A percentile compares a stretch with the other conserved stretches of the same genome.
Conservation (phyloP, 2,888 invertebrate species). For the Cheilosia pagana region DNA sequence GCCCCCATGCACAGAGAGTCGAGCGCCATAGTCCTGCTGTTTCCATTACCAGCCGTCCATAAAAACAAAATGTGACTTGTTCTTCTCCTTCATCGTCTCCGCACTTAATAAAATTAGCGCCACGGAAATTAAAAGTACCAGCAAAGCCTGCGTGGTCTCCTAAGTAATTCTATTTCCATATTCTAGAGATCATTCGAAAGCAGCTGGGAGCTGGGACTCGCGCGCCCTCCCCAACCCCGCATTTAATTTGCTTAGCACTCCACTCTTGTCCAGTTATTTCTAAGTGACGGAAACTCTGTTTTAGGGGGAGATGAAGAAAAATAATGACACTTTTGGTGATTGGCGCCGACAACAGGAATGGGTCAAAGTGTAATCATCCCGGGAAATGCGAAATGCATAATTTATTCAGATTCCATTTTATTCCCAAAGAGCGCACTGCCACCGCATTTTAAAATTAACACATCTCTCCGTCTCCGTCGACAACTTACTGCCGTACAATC, state of each 20-base stretch:
- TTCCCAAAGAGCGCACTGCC: conserved; percentile 33
- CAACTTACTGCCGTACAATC: background rate
- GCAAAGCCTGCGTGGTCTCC: conserved; percentile 49
- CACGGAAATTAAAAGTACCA: conserved; percentile 62
- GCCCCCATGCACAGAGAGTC: conserved; percentile 1
- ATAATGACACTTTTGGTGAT: conserved; percentile 38
- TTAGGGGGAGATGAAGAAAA: background rate
- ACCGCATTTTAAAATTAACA: conserved; percentile 27
- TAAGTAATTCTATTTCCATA: conserved; percentile 58
- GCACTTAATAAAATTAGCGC: conserved; percentile 66
- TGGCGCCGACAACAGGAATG: conserved; percentile 6
- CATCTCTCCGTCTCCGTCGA: background rate
- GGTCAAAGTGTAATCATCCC: conserved; percentile 49
- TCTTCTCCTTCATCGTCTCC: conserved; percentile 3
- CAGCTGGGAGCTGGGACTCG: background rate
- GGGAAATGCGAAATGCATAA: conserved; percentile 65
- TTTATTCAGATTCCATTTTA: conserved; percentile 66
- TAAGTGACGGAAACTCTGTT: background rate
- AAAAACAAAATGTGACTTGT: conserved; percentile 16
- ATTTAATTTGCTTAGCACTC: conserved; percentile 32
- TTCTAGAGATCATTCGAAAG: conserved; percentile 45
- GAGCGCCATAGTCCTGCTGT: conserved; percentile 2
- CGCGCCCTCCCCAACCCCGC: background rate
- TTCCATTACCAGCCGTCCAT: conserved; percentile 23
- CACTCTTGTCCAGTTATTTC: background rate